Evolutionary conservation across 2,113 vertebrate species (phyloP).

Genomic region (Cygnus buccinator): DNA sequence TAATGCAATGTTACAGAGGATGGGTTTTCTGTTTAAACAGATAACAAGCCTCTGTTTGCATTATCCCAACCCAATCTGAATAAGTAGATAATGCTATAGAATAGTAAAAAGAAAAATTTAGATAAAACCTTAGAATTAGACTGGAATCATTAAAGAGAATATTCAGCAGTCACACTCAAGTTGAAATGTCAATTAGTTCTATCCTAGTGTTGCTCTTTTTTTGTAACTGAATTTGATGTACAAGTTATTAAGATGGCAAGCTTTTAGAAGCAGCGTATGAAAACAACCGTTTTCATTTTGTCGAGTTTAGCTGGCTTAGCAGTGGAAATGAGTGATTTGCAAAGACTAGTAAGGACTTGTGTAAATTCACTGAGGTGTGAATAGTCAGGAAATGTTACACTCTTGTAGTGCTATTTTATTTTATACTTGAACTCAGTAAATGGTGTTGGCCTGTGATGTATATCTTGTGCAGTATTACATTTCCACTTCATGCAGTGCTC

Average conservation of each 20-base stretch:
- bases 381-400: not conserved
- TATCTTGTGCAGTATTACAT: not conserved
- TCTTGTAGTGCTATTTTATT: not conserved
- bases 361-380: not conserved
- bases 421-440: not conserved
- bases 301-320: not conserved
- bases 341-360: not conserved
- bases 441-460: not conserved
- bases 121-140: not conserved
- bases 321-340: not conserved
- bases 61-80: not conserved
- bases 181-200: not conserved
- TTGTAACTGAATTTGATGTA: not conserved
- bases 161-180: not conserved
- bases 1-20: not conserved
- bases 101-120: not conserved
- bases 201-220: not conserved
- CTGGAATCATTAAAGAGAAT: not conserved
- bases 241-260: not conserved
- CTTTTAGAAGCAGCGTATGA: not conserved
- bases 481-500: not conserved
- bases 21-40: not conserved
- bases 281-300: not conserved
- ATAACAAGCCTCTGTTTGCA: not conserved
- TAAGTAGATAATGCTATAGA: not conserved